Evolutionary conservation across 2,797 vertebrate species (phyloP).

Genomic region (Phylloscopus collybita): DNA sequence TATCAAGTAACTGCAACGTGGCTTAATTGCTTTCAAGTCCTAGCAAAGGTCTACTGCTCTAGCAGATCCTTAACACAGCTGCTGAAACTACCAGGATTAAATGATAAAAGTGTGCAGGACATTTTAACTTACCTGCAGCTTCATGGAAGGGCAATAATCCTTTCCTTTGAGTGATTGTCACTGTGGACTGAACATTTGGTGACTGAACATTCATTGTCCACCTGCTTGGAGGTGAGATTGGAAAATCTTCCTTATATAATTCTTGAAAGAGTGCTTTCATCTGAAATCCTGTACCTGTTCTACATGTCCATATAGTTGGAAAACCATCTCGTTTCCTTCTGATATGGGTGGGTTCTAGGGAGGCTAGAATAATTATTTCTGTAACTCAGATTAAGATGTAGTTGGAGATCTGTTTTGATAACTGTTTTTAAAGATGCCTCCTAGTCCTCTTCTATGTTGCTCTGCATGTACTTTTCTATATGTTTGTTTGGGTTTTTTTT

Average conservation of each 20-base stretch:
- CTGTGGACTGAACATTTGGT: not conserved
- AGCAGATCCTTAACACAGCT: not conserved
- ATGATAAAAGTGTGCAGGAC: not conserved
- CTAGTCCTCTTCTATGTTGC: not conserved
- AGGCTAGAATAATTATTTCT: not conserved
- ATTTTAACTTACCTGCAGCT: not conserved
- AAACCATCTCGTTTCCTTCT: not conserved
- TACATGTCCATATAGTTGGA: not conserved
- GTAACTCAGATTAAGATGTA: not conserved
- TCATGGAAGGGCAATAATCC: not conserved
- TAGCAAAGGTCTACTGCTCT: not conserved
- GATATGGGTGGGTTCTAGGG: not conserved
- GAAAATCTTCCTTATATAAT: not conserved
- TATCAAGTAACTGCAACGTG: not conserved
- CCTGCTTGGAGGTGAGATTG: not conserved
- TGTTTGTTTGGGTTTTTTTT: too few relatives aligned
- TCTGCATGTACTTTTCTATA: not conserved
- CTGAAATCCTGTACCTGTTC: not conserved
- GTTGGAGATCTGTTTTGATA: not conserved
- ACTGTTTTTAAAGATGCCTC: not conserved
- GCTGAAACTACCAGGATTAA: not conserved
- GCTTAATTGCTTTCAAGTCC: not conserved
- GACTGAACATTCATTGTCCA: not conserved
- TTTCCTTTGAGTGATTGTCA: not conserved
- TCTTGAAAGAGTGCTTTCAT: not conserved